These are phyloP conservation scores for Paradisaea rubra DNA, from an alignment of 2,113 vertebrate genomes.

Conservation along the genomic window DNA sequence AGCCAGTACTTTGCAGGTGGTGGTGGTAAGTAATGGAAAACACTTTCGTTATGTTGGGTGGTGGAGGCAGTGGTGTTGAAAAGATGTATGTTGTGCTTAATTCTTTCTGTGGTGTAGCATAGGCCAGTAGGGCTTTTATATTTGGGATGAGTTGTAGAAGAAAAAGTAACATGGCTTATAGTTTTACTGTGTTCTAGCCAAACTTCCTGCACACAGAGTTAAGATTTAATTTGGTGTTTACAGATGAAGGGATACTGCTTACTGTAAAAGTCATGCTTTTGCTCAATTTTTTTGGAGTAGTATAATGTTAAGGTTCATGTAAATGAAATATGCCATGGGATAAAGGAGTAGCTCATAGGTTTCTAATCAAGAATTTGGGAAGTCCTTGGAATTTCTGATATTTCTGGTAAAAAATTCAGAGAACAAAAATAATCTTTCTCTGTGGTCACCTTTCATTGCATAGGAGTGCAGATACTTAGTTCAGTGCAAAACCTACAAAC, in stretches of 20 bases:
- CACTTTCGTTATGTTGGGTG: neutral
- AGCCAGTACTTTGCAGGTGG: slow-evolving; percentile 48
- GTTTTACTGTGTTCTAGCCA: neutral
- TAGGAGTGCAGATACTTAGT: neutral
- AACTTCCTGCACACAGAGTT: neutral
- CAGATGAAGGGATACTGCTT: neutral
- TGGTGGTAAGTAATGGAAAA: slow-evolving; percentile 65
- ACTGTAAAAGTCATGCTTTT: neutral
- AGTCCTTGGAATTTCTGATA: neutral
- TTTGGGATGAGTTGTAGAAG: neutral
- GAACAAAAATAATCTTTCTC: neutral
- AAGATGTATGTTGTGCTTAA: neutral
- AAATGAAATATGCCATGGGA: neutral
- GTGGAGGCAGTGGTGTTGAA: neutral
- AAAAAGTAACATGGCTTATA: neutral
- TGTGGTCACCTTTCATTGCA: neutral
- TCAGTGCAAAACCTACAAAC: neutral
- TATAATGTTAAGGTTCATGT: neutral
- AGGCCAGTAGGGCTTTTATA: neutral
- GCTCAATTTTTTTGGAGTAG: neutral
- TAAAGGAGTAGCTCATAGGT: neutral
- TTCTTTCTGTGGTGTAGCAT: neutral
- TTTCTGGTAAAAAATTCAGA: neutral
- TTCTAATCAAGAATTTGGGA: neutral
- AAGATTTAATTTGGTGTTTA: neutral